These are phyloP conservation scores for Lophius americanus DNA, from an alignment of 2,797 vertebrate genomes.

Conservation along the genomic window DNA sequence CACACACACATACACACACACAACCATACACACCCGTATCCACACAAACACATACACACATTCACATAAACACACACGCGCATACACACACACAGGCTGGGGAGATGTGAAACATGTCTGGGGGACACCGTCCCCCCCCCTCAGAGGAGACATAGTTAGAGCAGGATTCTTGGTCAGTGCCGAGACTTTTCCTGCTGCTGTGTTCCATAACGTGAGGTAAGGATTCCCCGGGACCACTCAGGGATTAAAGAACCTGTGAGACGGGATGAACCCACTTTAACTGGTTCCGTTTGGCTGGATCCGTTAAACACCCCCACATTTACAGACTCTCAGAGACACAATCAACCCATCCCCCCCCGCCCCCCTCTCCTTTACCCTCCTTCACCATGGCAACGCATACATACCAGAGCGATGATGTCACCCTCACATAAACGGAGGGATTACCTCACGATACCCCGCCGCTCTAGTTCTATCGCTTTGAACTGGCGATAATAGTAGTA, in stretches of 20 bases:
- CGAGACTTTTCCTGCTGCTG: slow-evolving; percentile 22
- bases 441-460: slow-evolving; percentile 66
- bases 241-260: not conserved
- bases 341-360: slow-evolving; percentile 31
- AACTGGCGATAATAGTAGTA: too few species aligned
- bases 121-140: slow-evolving; percentile 37
- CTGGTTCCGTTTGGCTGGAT: slow-evolving; percentile 1
- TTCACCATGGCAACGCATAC: slow-evolving; percentile 54
- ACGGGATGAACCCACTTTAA: not conserved
- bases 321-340: slow-evolving; percentile 29
- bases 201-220: not conserved
- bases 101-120: slow-evolving; percentile 54
- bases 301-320: slow-evolving; percentile 11
- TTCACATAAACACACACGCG: slow-evolving; percentile 8
- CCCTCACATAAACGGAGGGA: slow-evolving; percentile 47
- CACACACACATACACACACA: slow-evolving; percentile 13
- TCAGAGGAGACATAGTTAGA: slow-evolving; percentile 58
- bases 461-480: too few species aligned
- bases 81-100: slow-evolving; percentile 25
- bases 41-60: not conserved
- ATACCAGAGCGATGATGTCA: slow-evolving; percentile 80
- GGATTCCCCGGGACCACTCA: not conserved
- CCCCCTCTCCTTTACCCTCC: slow-evolving; percentile 9
- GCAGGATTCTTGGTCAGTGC: slow-evolving; percentile 36
- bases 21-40: too few species aligned